These are phyloP conservation scores for Nymphicus hollandicus DNA, from an alignment of 2,113 vertebrate genomes.

Conservation along the genomic window DNA sequence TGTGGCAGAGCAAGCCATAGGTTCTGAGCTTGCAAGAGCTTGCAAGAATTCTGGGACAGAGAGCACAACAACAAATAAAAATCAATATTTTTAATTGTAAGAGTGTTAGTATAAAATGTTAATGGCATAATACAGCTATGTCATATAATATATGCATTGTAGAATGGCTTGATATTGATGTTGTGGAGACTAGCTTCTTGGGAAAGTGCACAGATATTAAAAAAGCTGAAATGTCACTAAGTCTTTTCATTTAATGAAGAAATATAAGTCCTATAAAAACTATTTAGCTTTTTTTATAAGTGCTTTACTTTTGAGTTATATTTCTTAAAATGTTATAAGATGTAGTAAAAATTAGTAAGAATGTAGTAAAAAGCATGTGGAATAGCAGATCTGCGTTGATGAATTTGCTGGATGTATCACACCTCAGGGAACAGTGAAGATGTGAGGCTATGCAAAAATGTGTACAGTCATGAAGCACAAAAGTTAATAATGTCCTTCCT, in stretches of 20 bases:
- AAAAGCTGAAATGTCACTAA: slow-evolving; percentile 13
- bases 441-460: not conserved
- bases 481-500: not conserved
- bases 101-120: not conserved
- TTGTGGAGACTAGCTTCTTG: not conserved
- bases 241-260: slow-evolving; percentile 5
- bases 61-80: not conserved
- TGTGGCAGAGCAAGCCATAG: not conserved
- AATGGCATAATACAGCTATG: not conserved
- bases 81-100: not conserved
- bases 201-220: not conserved
- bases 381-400: not conserved
- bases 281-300: not conserved
- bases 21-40: not conserved
- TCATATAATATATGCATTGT: not conserved
- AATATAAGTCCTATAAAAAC: not conserved
- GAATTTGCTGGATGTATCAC: not conserved
- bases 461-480: not conserved
- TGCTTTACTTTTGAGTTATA: not conserved
- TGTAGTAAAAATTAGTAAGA: slow-evolving; percentile 13
- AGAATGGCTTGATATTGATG: not conserved
- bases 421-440: not conserved
- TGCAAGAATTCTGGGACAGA: not conserved
- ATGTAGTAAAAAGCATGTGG: not conserved
- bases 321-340: not conserved